Conservation (phyloP, 2,113 vertebrate genomes). For the Cyanoliseus patagonus region DNA sequence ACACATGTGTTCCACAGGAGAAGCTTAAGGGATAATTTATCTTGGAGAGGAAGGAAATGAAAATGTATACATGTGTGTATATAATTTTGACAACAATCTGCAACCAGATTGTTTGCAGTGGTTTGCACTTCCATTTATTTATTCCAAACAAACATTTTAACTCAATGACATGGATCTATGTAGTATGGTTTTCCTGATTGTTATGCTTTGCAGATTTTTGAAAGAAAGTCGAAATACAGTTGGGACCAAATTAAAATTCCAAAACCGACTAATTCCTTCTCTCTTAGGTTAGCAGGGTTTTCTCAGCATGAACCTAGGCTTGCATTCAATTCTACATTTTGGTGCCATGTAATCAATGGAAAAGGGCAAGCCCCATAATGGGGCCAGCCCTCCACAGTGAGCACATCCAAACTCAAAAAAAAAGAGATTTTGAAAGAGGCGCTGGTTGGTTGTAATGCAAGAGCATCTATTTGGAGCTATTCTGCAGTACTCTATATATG, state of each 20-base stretch:
- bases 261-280: constrained; percentile 30
- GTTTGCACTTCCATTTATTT: constrained; percentile 23
- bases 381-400: constrained; percentile 27
- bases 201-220: constrained; percentile 35
- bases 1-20: constrained; percentile 33
- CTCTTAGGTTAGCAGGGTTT: constrained; percentile 47
- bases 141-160: constrained; percentile 39
- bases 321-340: constrained; percentile 49
- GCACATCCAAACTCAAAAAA: not conserved
- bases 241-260: constrained; percentile 59
- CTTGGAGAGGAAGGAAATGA: constrained; percentile 35
- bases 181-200: not conserved
- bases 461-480: not conserved
- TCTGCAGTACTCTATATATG: not conserved
- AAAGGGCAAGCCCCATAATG: constrained; percentile 36
- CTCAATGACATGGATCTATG: not conserved
- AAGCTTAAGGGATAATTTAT: constrained; percentile 40
- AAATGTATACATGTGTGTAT: constrained; percentile 19
- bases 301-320: constrained; percentile 57
- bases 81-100: constrained; percentile 48
- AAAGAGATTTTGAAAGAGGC: constrained; percentile 7
- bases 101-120: constrained; percentile 8
- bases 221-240: constrained; percentile 35
- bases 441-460: not conserved
- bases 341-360: constrained; percentile 50